Conservation (phyloP, 2,113 vertebrate genomes). For the Hypomesus transpacificus region DNA sequence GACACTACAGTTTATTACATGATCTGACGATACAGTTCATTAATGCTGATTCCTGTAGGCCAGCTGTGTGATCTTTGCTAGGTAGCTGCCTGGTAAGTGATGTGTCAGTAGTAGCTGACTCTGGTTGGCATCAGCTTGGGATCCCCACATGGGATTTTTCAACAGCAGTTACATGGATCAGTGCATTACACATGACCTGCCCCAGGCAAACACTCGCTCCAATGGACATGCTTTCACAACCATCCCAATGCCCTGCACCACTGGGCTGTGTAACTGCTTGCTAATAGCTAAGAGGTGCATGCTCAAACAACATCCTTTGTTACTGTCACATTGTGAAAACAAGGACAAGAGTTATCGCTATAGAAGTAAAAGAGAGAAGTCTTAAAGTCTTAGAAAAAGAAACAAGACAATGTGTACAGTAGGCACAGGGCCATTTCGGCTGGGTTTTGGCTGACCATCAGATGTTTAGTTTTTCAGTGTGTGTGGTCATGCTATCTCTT, state of each 20-base stretch:
- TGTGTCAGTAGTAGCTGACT: constrained; percentile 1
- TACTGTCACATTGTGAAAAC: too few relatives aligned
- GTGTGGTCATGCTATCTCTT: neutral
- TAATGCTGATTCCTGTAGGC: constrained; percentile 11
- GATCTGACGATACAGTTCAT: neutral
- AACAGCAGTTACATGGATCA: constrained; percentile 61
- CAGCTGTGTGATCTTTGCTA: too few relatives aligned
- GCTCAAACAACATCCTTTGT: too few relatives aligned
- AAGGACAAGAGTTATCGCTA: too few relatives aligned
- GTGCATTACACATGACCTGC: constrained; percentile 53
- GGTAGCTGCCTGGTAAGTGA: neutral
- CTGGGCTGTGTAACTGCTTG: constrained; percentile 48
- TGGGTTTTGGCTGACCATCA: too few relatives aligned
- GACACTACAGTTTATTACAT: neutral
- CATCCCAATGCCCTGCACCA: constrained; percentile 46
- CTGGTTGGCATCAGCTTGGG: constrained; percentile 30
- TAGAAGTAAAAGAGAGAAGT: too few relatives aligned
- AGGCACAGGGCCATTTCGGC: neutral
- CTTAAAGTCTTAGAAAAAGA: neutral
- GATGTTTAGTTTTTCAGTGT: neutral
- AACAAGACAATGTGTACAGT: neutral
- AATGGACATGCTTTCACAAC: constrained; percentile 49
- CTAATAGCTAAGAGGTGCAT: constrained; percentile 4
- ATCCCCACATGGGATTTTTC: constrained; percentile 46
- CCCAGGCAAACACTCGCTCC: constrained; percentile 59